phyloP scores from a whole-genome alignment of 2,113 vertebrate genomes.

The Dromiciops gliroides region DNA sequence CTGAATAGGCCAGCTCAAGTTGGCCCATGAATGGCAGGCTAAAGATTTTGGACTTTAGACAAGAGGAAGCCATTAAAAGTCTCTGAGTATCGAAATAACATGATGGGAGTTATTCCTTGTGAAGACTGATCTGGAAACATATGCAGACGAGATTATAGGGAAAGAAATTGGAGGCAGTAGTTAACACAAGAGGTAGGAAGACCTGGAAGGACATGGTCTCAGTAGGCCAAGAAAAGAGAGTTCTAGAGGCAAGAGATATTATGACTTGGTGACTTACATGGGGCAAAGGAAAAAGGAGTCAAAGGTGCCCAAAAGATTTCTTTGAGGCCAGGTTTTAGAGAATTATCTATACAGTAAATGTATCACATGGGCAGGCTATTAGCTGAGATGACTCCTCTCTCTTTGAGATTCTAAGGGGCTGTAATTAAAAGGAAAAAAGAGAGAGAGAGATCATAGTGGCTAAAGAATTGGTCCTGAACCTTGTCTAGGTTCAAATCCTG shows the following conservation, averaged over 20 bases:
- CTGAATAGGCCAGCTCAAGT: not conserved
- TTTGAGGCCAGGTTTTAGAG: not conserved
- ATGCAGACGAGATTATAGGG: not conserved
- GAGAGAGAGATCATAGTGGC: not conserved
- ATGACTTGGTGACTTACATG: not conserved
- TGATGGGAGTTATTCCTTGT: not conserved
- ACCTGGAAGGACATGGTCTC: not conserved
- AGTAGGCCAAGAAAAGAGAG: not conserved
- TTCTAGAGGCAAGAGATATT: not conserved
- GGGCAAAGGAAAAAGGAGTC: not conserved
- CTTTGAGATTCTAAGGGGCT: not conserved
- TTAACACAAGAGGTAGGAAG: not conserved
- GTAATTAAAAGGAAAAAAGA: not conserved
- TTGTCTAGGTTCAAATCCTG: slow-evolving; percentile 5
- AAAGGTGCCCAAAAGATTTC: not conserved
- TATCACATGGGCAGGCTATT: not conserved
- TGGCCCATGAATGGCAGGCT: not conserved
- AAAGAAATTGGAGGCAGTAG: not conserved
- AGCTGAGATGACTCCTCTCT: not conserved
- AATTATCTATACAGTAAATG: not conserved
- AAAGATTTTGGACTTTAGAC: not conserved
- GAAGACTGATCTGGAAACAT: not conserved
- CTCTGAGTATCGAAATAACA: not conserved
- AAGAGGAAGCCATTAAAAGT: not conserved
- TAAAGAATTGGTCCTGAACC: not conserved